Percentiles rank a stretch among this genome's conserved stretches.
These are phyloP conservation scores for Portevinia maculata DNA, from an alignment of 2,888 invertebrate species.

Conservation along the genomic window DNA sequence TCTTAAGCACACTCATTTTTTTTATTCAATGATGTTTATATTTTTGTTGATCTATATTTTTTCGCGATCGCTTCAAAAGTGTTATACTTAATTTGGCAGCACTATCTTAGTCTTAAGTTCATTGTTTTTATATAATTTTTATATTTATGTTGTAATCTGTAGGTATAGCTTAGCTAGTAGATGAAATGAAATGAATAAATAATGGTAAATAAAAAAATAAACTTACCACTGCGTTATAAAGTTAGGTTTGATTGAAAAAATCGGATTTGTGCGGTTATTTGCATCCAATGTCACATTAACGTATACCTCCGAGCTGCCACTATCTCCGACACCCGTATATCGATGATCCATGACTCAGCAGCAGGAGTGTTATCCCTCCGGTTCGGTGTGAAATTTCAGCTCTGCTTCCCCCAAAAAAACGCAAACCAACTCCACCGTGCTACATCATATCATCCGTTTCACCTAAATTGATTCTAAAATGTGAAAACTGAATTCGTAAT, in stretches of 20 bases:
- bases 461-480: conserved; percentile 60
- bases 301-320: conserved; percentile 74
- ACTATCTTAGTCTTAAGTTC: no score
- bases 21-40: no score
- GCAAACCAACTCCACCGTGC: conserved; percentile 9
- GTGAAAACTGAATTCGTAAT: conserved; percentile 52
- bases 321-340: conserved; percentile 57
- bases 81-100: no score
- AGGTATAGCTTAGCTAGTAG: no score
- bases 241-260: conserved; percentile 89
- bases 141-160: no score
- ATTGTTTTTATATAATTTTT: no score
- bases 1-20: no score
- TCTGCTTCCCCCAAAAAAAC: conserved; percentile 35
- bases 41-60: no score
- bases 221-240: conserved; percentile 92
- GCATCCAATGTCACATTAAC: conserved; percentile 84
- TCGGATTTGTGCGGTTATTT: conserved; percentile 87
- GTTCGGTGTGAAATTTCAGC: conserved; percentile 48
- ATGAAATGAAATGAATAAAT: no score
- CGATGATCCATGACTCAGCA: conserved; percentile 69
- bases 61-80: no score
- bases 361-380: conserved; percentile 51
- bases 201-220: no score
- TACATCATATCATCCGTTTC: conserved; percentile 56